phyloP scores from a whole-genome alignment of 1,140 invertebrate species.

The Magallana ariakensis region DNA sequence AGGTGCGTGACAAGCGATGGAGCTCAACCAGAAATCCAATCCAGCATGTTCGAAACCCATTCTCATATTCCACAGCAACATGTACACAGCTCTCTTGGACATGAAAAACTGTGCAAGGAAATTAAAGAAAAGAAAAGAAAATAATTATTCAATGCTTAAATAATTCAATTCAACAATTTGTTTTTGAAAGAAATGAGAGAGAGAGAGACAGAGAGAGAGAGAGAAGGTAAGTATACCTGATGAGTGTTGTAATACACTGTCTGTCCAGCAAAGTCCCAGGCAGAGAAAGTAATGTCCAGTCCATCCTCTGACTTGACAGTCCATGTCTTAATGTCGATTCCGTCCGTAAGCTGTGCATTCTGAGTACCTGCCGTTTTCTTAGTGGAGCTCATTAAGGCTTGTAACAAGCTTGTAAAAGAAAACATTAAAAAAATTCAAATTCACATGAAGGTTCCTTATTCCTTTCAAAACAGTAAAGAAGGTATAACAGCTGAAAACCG shows the following conservation, averaged over 20 bases:
- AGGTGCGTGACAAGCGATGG: conserved; percentile 79
- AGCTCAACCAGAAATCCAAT: conserved; percentile 78
- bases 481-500: too few species aligned
- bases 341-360: conserved; percentile 75
- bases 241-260: conserved; percentile 78
- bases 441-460: too few species aligned
- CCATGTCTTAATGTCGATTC: conserved; percentile 78
- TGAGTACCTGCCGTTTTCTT: conserved; percentile 71
- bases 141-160: too few species aligned
- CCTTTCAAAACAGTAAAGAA: too few species aligned
- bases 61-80: conserved; percentile 78
- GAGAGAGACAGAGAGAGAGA: neutral
- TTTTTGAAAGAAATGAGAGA: neutral
- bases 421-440: neutral
- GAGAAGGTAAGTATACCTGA: conserved; percentile 65
- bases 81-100: conserved; percentile 77
- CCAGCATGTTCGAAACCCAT: conserved; percentile 78
- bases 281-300: conserved; percentile 72
- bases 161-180: too few species aligned
- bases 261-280: conserved; percentile 78
- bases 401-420: conserved; percentile 66
- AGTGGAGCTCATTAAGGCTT: conserved; percentile 71
- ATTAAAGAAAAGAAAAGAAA: neutral
- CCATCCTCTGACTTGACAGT: conserved; percentile 65
- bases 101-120: conserved; percentile 77